These are phyloP conservation scores for Megalops cyprinoides DNA, from an alignment of 2,797 vertebrate genomes.

Conservation along the genomic window DNA sequence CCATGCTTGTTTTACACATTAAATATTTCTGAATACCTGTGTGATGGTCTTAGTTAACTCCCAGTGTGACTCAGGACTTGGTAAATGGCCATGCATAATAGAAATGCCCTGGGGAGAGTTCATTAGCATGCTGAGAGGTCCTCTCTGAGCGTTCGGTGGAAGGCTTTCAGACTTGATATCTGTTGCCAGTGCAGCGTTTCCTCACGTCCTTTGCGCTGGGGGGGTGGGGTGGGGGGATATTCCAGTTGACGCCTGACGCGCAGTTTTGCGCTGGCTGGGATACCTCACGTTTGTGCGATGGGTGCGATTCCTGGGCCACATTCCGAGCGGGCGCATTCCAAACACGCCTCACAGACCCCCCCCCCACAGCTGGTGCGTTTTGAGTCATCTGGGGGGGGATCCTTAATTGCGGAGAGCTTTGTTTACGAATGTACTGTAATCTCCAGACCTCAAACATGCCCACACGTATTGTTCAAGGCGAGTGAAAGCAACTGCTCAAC, in stretches of 20 bases:
- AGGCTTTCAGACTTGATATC: neutral
- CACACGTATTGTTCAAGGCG: neutral
- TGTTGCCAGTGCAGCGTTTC: neutral
- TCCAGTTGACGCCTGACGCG: neutral
- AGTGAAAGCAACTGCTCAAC: neutral
- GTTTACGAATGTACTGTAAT: neutral
- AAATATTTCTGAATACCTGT: neutral
- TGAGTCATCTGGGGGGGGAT: neutral
- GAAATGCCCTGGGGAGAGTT: conserved; percentile 15
- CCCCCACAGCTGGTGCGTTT: neutral
- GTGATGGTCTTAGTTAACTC: neutral
- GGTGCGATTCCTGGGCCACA: conserved; percentile 17
- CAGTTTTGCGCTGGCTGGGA: neutral
- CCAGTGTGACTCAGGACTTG: neutral
- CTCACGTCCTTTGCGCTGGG: neutral
- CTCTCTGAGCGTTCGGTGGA: conserved; percentile 21
- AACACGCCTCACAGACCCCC: neutral
- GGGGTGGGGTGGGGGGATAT: neutral
- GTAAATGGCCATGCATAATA: conserved; percentile 14
- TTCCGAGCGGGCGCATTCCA: conserved; percentile 27
- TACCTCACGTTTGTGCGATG: conserved; percentile 26
- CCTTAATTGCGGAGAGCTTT: neutral
- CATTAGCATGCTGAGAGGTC: conserved; percentile 16
- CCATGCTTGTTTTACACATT: neutral
- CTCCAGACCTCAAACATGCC: neutral